These are phyloP conservation scores for Sorex fumeus DNA, from an alignment of 2,113 vertebrate genomes.

Conservation along the genomic window DNA sequence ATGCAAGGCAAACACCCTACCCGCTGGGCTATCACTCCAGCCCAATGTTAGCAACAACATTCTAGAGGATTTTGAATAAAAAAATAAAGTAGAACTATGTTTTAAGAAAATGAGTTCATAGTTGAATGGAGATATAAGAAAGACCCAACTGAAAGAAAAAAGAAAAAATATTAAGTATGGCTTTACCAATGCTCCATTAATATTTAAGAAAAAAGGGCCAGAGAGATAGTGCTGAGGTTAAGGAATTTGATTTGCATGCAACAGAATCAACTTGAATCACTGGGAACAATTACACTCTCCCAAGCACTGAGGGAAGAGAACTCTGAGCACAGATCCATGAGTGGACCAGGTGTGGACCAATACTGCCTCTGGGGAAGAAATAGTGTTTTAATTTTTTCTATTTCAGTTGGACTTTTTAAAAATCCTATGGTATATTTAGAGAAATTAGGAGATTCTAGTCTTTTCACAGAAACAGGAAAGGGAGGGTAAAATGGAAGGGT, in stretches of 20 bases:
- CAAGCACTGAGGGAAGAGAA: too few species aligned
- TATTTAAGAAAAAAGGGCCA: background rate
- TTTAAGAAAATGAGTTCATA: conserved; percentile 22
- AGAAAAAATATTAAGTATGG: background rate
- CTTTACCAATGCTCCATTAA: conserved; percentile 28
- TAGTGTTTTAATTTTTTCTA: background rate
- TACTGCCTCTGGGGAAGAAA: background rate
- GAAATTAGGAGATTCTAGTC: too few species aligned
- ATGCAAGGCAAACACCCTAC: too few species aligned
- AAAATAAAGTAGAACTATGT: background rate
- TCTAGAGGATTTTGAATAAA: background rate
- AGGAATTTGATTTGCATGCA: too few species aligned
- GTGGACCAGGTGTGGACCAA: background rate
- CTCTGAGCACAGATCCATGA: too few species aligned
- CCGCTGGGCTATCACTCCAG: too few species aligned
- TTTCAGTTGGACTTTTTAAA: background rate
- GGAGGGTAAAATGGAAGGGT: too few species aligned
- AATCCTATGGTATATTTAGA: too few species aligned
- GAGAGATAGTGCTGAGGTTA: background rate
- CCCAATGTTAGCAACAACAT: too few species aligned
- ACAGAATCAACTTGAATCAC: too few species aligned
- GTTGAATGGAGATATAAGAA: background rate
- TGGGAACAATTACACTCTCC: too few species aligned
- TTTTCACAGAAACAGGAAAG: too few species aligned
- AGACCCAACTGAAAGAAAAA: background rate